Evolutionary conservation across 1,140 invertebrate species (phyloP), one percentile per base, ranked within the genome.

Genomic region (Aphis craccivora): DNA sequence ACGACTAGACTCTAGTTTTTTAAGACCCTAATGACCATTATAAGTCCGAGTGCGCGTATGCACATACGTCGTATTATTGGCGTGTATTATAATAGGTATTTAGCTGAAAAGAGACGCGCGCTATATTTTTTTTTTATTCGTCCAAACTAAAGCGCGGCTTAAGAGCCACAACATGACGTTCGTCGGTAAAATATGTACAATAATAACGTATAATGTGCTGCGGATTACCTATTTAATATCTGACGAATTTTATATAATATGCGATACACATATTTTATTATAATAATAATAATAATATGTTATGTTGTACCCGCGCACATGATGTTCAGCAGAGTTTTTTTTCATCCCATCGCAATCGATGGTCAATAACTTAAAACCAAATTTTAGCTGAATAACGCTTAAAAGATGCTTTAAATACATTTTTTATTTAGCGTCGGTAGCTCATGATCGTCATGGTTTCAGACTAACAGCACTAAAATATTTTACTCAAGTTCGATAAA

Each of bases 1-100:
- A 86, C 84, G 23, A n/a, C 84, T 43, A 86, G 84, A 86, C 84
- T n/a, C 84, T n/a, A 86, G 40, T 86, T 86, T n/a, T 67, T 86
- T 45, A 86, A 86, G 40, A 45, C 40, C 43, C 37, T 86, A 86
- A 86, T 86, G 40, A 86, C 43, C 84, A 86, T 86, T 45, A 84
- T 43, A 30, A 40, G 40, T 35, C 30, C 60, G 30, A 18, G 1
- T 6, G 4, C 60, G n/a, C n/a, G 14, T 76, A 76, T n/a, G 60
- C 60, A n/a, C 60, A 76, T 76, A 76, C n/a, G 60, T 76, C 60
- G 30, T 76, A 76, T 76, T 76, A 76, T 76, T n/a, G 60, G n/a
- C 4, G 0, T 1, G 60, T n/a, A 35, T 18, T 51, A n/a, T n/a
- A 7, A n/a, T 67, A 67, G 55, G 30, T 67, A n/a, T n/a, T 67